A percentile compares a stretch with the other conserved stretches of the same genome.
These are phyloP conservation scores for Luperina testacea DNA, from an alignment of 2,888 invertebrate genomes.

Conservation along the genomic window DNA sequence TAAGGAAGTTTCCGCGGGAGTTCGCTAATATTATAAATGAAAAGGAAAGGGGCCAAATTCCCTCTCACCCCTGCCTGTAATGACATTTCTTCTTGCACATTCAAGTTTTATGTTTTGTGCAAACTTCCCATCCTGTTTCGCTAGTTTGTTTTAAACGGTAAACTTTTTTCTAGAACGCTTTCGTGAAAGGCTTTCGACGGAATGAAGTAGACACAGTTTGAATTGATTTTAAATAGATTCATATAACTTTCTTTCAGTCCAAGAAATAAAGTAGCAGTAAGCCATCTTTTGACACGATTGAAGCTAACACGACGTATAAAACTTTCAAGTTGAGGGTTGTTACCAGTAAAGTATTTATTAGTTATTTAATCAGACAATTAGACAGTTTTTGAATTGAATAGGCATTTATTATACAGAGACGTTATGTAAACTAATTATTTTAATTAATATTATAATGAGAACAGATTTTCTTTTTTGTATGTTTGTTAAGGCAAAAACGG, in stretches of 20 bases:
- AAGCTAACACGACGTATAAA: neutral
- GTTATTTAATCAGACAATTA: neutral
- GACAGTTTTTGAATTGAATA: neutral
- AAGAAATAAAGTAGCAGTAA: conserved; percentile 9
- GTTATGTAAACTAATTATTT: neutral
- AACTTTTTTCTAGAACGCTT: conserved; percentile 47
- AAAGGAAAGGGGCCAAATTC: conserved; percentile 80
- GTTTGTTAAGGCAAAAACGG: no score
- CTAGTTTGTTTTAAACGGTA: conserved; percentile 55
- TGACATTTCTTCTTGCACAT: conserved; percentile 75
- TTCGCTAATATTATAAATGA: conserved; percentile 84
- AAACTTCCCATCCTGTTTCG: conserved; percentile 66
- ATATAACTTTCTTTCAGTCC: conserved; percentile 2
- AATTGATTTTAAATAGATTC: conserved; percentile 41
- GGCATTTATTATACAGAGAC: neutral
- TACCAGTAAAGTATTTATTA: neutral
- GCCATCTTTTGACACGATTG: conserved; percentile 3
- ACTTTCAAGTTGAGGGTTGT: neutral
- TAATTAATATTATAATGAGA: no score
- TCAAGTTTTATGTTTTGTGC: conserved; percentile 68
- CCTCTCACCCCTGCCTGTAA: conserved; percentile 71
- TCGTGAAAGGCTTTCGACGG: conserved; percentile 27
- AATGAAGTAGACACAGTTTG: conserved; percentile 37
- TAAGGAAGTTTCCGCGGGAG: conserved; percentile 79
- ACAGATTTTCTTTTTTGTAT: no score